Evolutionary conservation across 2,113 vertebrate species (phyloP), one percentile per base, ranked within the genome.

Genomic region (Ia io): DNA sequence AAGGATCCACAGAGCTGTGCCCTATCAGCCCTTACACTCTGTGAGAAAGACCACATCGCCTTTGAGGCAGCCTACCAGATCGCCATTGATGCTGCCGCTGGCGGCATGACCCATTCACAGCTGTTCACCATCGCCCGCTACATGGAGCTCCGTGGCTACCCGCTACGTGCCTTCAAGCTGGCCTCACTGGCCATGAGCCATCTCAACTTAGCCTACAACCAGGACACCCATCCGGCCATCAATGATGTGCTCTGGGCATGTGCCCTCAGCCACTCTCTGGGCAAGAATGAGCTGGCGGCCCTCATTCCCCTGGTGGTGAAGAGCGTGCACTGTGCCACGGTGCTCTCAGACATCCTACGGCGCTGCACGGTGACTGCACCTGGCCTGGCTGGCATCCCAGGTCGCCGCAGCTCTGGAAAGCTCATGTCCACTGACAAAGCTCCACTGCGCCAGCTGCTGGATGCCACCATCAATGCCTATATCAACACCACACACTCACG

Each of bases 61-160:
- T 99, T 99, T 0, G 99, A 99, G 98, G 99, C 99, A 0, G 99
- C 99, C 94, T 99, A 99, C 97, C 99, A 99, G 98, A 99, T 99
- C 0, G 99, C 99, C 88, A 99, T 99, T 0, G 99, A 99, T 0
- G 99, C 99, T 0, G 99, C 99, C 0, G 99, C 99, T 12, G 99
- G 99, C 0, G 99, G 99, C 79, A 99, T 99, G 99, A 99, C 99
- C 37, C 99, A 99, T 97, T 99, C 99, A 0, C 99, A 99, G 97
- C 99, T 99, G 78, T 99, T 99, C 97, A 99, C 99, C 97, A 99
- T 99, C 2, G 99, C 99, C 32, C 98, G 99, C 96, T 99, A 99
- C 98, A 99, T 99, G 99, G 99, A 99, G 95, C 99, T 99, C 98
- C 98, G 99, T 35, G 99, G 99, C 93, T 99, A 99, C 97, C 99